Conservation (phyloP, 1,140 invertebrate genomes). For the Tribolium castaneum region DNA sequence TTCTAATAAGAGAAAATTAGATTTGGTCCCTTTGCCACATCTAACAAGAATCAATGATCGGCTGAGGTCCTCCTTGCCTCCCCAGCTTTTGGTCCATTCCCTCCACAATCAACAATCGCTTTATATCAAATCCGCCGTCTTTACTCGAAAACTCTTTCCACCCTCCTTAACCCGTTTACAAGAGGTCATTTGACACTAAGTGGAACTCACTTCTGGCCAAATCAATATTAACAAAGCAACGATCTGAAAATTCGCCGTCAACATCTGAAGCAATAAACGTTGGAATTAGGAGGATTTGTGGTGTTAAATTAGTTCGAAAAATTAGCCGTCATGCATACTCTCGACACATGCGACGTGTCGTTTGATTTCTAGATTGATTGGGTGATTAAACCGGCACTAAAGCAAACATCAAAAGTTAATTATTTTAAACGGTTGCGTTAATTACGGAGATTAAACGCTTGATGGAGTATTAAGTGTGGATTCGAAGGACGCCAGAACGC, state of each 20-base stretch:
- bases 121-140: too few species aligned
- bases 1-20: too few species aligned
- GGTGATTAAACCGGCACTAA: conserved; percentile 8
- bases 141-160: too few species aligned
- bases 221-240: neutral
- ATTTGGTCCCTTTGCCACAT: too few species aligned
- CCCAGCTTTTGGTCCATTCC: too few species aligned
- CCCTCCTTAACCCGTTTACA: too few species aligned
- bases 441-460: conserved; percentile 19
- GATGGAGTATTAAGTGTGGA: conserved; percentile 26
- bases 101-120: too few species aligned
- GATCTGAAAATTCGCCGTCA: neutral
- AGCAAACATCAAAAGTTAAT: conserved; percentile 27
- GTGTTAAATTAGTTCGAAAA: neutral
- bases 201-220: neutral
- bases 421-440: conserved; percentile 29
- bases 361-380: conserved; percentile 26
- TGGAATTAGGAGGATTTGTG: neutral
- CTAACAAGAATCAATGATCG: too few species aligned
- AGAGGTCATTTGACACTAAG: too few species aligned
- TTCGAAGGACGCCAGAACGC: conserved; percentile 1
- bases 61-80: too few species aligned
- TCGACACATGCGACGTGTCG: neutral
- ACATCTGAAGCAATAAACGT: neutral
- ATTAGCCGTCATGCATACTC: neutral